These are phyloP conservation scores for Drosophila austrosaltans DNA, from an alignment of 2,888 invertebrate species.

Conservation along the genomic window DNA sequence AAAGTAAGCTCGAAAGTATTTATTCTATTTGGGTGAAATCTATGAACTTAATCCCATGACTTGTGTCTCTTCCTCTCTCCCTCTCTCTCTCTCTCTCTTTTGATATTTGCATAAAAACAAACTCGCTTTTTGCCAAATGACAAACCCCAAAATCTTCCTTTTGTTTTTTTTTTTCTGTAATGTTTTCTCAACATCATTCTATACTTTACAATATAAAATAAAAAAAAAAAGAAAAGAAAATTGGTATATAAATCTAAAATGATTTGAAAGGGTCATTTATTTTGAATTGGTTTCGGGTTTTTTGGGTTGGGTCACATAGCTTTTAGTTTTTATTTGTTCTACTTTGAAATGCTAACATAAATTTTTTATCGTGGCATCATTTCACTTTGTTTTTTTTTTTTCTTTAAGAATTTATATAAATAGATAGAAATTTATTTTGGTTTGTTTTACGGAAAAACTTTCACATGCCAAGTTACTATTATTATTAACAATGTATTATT, in stretches of 20 bases:
- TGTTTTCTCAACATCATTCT: conserved; percentile 39
- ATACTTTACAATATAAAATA: conserved; percentile 37
- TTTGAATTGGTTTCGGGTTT: conserved; percentile 11
- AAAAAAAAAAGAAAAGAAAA: conserved; percentile 31
- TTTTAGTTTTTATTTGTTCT: conserved; percentile 32
- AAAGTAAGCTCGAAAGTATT: conserved; percentile 15
- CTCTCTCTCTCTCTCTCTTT: not conserved
- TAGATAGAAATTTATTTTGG: conserved; percentile 26
- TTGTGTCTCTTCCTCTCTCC: conserved; percentile 12
- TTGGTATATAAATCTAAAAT: conserved; percentile 52
- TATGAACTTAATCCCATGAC: conserved; percentile 23
- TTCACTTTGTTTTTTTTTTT: conserved; percentile 23
- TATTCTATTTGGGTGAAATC: conserved; percentile 42
- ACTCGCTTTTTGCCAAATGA: conserved; percentile 25
- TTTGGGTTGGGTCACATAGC: conserved; percentile 33
- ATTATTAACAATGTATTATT: not conserved
- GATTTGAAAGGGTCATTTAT: conserved; percentile 52
- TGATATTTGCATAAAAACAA: conserved; percentile 30
- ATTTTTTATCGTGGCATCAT: conserved; percentile 15
- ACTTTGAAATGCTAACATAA: conserved; percentile 26
- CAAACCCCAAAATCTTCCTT: not conserved
- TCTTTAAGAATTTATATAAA: conserved; percentile 23
- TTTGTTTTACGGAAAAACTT: conserved; percentile 31
- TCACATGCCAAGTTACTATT: conserved; percentile 33
- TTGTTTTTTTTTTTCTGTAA: conserved; percentile 34